Conservation (phyloP, 2,113 vertebrate genomes). For the Nibea albiflora region DNA sequence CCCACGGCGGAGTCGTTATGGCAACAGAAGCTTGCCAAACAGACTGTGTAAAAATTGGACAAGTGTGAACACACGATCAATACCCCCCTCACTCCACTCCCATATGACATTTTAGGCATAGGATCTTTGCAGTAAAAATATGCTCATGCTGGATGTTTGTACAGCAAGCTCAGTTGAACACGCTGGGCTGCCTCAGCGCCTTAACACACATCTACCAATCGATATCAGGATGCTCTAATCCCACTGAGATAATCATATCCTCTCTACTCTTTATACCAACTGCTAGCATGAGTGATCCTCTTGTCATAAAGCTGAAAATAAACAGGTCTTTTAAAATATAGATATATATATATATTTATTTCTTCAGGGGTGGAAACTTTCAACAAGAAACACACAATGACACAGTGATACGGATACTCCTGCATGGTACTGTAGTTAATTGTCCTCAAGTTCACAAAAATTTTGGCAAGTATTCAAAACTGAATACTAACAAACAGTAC, state of each 20-base stretch:
- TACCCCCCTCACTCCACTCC: slow-evolving; percentile 55
- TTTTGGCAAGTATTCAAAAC: neutral
- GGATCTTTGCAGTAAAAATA: slow-evolving; percentile 59
- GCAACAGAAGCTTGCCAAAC: slow-evolving; percentile 81
- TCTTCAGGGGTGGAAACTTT: slow-evolving; percentile 26
- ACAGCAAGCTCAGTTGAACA: slow-evolving; percentile 14
- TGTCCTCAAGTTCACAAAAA: no score
- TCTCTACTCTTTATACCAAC: neutral
- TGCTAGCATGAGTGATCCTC: neutral
- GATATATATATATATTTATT: slow-evolving; percentile 33
- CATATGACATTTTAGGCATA: slow-evolving; percentile 77
- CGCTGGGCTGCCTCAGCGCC: slow-evolving; percentile 18
- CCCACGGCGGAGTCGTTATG: slow-evolving; percentile 80
- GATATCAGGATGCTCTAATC: slow-evolving; percentile 21
- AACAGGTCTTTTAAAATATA: neutral
- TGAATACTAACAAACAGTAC: slow-evolving; percentile 4
- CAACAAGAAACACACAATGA: slow-evolving; percentile 8
- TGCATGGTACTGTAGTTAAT: neutral
- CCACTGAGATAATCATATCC: neutral
- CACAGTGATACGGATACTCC: neutral
- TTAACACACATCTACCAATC: neutral
- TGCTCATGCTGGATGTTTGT: slow-evolving; percentile 23
- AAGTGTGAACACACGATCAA: slow-evolving; percentile 76
- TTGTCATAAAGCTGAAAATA: neutral
- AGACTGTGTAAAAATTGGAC: slow-evolving; percentile 78